Percentiles rank a stretch among this genome's conserved stretches.
These are phyloP conservation scores for Drosophila santomea DNA, from an alignment of 1,140 invertebrate genomes.

Conservation along the genomic window DNA sequence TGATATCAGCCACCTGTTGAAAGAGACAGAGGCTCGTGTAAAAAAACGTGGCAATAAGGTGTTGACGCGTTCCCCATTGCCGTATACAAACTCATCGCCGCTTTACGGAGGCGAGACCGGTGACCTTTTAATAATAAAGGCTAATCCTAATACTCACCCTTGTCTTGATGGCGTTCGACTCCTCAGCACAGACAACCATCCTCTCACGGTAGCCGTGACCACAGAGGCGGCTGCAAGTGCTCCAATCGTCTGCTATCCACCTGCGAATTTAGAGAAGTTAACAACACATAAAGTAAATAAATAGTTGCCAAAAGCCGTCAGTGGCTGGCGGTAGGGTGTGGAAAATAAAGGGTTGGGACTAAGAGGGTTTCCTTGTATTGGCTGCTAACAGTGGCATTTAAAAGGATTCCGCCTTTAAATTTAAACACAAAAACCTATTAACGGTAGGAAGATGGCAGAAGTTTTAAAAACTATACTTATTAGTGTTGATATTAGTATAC, in stretches of 20 bases:
- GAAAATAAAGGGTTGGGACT: too few species aligned
- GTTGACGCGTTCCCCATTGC: slow-evolving; percentile 5
- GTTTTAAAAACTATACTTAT: too few species aligned
- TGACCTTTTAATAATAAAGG: not conserved
- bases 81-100: slow-evolving; percentile 62
- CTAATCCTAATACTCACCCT: slow-evolving; percentile 86
- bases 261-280: slow-evolving; percentile 85
- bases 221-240: slow-evolving; percentile 92
- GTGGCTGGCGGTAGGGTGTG: slow-evolving; percentile 24
- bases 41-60: slow-evolving; percentile 72
- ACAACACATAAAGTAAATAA: slow-evolving; percentile 3
- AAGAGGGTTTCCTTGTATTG: too few species aligned
- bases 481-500: too few species aligned
- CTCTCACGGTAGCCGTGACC: slow-evolving; percentile 91
- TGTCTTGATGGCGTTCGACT: slow-evolving; percentile 88
- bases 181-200: slow-evolving; percentile 92
- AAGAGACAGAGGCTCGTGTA: slow-evolving; percentile 24
- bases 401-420: too few species aligned
- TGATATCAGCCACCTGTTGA: slow-evolving; percentile 89
- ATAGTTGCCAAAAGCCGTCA: slow-evolving; percentile 27
- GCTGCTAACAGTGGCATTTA: too few species aligned
- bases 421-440: too few species aligned
- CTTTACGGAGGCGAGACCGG: slow-evolving; percentile 40
- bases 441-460: too few species aligned
- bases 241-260: slow-evolving; percentile 96